Evolutionary conservation across 2,888 invertebrate species (phyloP).

Genomic region (Idaea dimidiata): DNA sequence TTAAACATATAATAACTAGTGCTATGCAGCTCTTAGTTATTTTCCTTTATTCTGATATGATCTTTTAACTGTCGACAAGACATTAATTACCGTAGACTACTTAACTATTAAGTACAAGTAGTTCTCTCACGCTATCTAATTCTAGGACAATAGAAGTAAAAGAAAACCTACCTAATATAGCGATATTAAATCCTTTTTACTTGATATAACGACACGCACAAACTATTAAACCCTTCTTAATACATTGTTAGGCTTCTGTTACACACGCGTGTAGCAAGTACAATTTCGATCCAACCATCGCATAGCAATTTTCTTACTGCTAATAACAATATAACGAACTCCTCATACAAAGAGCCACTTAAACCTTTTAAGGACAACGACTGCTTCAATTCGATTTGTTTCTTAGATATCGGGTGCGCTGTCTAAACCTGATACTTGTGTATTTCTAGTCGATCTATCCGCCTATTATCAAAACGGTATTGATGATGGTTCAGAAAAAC

Average conservation of each 20-base stretch:
- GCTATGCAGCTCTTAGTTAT: not conserved
- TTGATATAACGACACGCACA: slow-evolving; percentile 38
- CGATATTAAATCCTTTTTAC: slow-evolving; percentile 38
- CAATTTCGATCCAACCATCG: slow-evolving; percentile 21
- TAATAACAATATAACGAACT: slow-evolving; percentile 21
- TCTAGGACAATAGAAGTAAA: slow-evolving; percentile 34
- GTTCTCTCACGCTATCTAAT: slow-evolving; percentile 40
- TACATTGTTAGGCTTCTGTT: not conserved
- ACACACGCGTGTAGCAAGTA: slow-evolving; percentile 9
- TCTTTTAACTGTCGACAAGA: slow-evolving; percentile 8
- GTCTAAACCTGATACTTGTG: slow-evolving; percentile 16
- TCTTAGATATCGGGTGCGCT: slow-evolving; percentile 17
- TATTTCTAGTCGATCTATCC: slow-evolving; percentile 17
- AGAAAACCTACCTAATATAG: slow-evolving; percentile 26
- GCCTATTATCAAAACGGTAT: slow-evolving; percentile 35
- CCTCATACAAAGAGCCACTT: slow-evolving; percentile 17
- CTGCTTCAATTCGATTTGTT: slow-evolving; percentile 14
- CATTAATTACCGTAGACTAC: slow-evolving; percentile 17
- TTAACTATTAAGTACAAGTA: slow-evolving; percentile 18
- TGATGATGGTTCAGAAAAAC: slow-evolving; percentile 39
- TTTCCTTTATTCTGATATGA: slow-evolving; percentile 2
- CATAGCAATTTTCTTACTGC: slow-evolving; percentile 25
- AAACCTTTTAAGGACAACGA: slow-evolving; percentile 12
- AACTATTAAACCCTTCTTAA: slow-evolving; percentile 31
- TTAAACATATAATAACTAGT: not conserved